These are phyloP conservation scores for Andrena praecox DNA, from an alignment of 2,888 invertebrate genomes.

Conservation along the genomic window DNA sequence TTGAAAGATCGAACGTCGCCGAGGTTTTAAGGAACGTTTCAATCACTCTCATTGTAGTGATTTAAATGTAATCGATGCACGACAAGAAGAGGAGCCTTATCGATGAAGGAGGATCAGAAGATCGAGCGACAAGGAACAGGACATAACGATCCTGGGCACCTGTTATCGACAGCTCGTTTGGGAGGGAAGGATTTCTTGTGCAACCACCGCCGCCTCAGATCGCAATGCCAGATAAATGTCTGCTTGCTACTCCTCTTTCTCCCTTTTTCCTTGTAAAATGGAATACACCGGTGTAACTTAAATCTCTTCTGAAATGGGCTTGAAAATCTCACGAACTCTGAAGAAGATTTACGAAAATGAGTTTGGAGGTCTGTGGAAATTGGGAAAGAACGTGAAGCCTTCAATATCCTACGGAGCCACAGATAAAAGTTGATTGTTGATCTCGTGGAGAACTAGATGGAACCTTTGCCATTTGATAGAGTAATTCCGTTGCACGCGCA, in stretches of 20 bases:
- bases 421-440: too few relatives aligned
- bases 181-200: constrained; percentile 31
- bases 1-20: neutral
- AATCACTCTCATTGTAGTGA: constrained; percentile 2
- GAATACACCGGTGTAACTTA: neutral
- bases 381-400: too few relatives aligned
- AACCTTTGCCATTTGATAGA: too few relatives aligned
- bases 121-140: constrained; percentile 47
- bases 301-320: neutral
- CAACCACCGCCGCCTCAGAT: constrained; percentile 26
- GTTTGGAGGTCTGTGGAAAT: too few relatives aligned
- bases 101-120: constrained; percentile 37
- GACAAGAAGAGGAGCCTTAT: constrained; percentile 21
- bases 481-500: too few relatives aligned
- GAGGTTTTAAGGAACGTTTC: neutral
- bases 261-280: neutral
- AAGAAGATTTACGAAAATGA: neutral
- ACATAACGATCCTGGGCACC: constrained; percentile 30
- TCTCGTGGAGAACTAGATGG: too few relatives aligned
- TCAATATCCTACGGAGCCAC: too few relatives aligned
- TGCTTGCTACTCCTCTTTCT: neutral
- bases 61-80: constrained; percentile 22
- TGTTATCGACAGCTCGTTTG: constrained; percentile 64
- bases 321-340: neutral
- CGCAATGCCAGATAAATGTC: constrained; percentile 47